Percentiles rank a stretch among this genome's conserved stretches.
These are phyloP conservation scores for Eudyptes chrysolophus DNA, from an alignment of 2,113 vertebrate genomes.

Conservation along the genomic window DNA sequence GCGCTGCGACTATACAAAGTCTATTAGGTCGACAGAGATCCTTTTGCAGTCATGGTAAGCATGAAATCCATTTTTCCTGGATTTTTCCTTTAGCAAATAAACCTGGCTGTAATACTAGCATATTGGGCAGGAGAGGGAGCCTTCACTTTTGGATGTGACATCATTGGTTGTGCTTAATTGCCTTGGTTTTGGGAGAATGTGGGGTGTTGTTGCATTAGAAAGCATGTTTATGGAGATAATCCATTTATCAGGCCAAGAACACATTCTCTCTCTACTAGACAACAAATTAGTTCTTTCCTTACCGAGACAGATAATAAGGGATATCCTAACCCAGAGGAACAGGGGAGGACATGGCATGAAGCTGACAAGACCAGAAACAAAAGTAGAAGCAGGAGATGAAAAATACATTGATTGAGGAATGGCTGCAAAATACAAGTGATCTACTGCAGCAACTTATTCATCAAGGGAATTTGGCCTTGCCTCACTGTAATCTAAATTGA, in stretches of 20 bases:
- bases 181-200: neutral
- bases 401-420: neutral
- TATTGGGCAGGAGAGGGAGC: neutral
- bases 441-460: slow-evolving; percentile 28
- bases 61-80: neutral
- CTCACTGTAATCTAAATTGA: slow-evolving; percentile 33
- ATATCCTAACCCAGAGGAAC: neutral
- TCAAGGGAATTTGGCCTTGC: slow-evolving; percentile 9
- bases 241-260: slow-evolving; percentile 7
- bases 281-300: neutral
- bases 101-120: neutral
- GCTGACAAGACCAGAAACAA: neutral
- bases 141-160: neutral
- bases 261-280: neutral
- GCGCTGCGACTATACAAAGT: neutral
- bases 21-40: neutral
- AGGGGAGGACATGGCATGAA: neutral
- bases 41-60: neutral
- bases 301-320: neutral
- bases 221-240: neutral
- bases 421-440: neutral
- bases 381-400: neutral
- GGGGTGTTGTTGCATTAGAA: neutral
- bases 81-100: neutral
- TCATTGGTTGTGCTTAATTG: neutral